Conservation (phyloP, 1,140 invertebrate species). For the Solenopsis fugax region DNA sequence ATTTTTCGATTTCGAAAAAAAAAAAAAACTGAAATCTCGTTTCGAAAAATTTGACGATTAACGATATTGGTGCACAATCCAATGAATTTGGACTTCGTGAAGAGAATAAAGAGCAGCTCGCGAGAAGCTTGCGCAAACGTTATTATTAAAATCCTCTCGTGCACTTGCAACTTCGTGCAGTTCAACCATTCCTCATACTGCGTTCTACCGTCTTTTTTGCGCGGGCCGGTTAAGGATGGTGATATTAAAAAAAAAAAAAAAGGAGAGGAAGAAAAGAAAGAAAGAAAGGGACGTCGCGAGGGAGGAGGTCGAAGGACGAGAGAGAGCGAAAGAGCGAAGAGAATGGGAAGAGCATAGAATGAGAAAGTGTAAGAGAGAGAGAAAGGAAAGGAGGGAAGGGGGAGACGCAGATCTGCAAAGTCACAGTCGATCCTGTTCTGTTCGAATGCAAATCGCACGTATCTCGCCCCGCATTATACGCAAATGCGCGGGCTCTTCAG, state of each 20-base stretch:
- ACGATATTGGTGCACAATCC: not conserved
- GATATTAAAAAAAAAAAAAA: not conserved
- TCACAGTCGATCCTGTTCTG: slow-evolving; percentile 55
- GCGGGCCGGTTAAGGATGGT: not conserved
- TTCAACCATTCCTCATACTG: slow-evolving; percentile 36
- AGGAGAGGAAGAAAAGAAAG: not conserved
- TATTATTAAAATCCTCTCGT: slow-evolving; percentile 37
- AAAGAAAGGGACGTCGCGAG: not conserved
- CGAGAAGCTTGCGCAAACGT: slow-evolving; percentile 39
- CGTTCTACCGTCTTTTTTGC: slow-evolving; percentile 11
- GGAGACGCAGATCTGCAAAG: slow-evolving; percentile 51
- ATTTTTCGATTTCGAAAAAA: not conserved
- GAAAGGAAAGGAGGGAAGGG: not conserved
- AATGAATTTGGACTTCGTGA: not conserved
- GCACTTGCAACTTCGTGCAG: slow-evolving; percentile 42
- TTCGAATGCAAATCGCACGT: slow-evolving; percentile 69
- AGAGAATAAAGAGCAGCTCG: slow-evolving; percentile 28
- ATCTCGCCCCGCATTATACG: slow-evolving; percentile 67
- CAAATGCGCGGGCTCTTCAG: slow-evolving; percentile 52
- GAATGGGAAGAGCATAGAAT: not conserved
- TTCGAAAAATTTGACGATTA: not conserved
- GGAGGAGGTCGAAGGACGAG: slow-evolving; percentile 26
- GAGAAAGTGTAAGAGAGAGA: not conserved
- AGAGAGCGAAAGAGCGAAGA: slow-evolving; percentile 18
- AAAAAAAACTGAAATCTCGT: not conserved